Percentiles rank a stretch among this genome's conserved stretches.
These are phyloP conservation scores for Hololepta plana DNA, from an alignment of 2,888 invertebrate species.

Conservation along the genomic window DNA sequence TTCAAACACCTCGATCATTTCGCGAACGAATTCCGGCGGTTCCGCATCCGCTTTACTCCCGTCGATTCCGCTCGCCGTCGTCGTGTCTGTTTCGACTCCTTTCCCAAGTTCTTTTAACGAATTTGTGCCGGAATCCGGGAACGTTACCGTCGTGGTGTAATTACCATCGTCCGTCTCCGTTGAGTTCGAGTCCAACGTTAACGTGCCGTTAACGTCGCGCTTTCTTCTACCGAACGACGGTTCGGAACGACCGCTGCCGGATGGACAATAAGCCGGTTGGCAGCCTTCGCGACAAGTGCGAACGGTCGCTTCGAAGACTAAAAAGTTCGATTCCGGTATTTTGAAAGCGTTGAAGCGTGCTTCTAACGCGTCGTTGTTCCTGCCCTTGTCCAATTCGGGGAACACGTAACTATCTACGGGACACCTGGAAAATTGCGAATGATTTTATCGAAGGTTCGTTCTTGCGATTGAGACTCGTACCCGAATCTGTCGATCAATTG, in stretches of 20 bases:
- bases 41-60: slow-evolving; percentile 32
- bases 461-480: slow-evolving; percentile 28
- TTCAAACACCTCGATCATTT: slow-evolving; percentile 82
- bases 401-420: slow-evolving; percentile 85
- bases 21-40: slow-evolving; percentile 56
- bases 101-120: no score
- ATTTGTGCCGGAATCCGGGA: slow-evolving; percentile 13
- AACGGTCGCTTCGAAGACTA: slow-evolving; percentile 85
- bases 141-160: slow-evolving; percentile 17
- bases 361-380: slow-evolving; percentile 73
- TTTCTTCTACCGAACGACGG: slow-evolving; percentile 64
- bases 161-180: slow-evolving; percentile 15
- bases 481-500: slow-evolving; percentile 79
- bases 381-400: slow-evolving; percentile 71
- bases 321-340: slow-evolving; percentile 84
- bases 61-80: slow-evolving; percentile 31
- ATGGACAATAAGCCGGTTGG: slow-evolving; percentile 75
- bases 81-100: slow-evolving; percentile 27
- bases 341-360: slow-evolving; percentile 88
- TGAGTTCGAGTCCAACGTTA: slow-evolving; percentile 9
- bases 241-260: slow-evolving; percentile 60
- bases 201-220: slow-evolving; percentile 30
- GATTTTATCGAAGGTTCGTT: not conserved
- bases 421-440: slow-evolving; percentile 53
- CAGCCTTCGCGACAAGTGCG: slow-evolving; percentile 78